Percentiles rank a stretch among this genome's conserved stretches.
Conservation (phyloP, 2,113 vertebrate genomes). For the Desmodus rotundus region DNA sequence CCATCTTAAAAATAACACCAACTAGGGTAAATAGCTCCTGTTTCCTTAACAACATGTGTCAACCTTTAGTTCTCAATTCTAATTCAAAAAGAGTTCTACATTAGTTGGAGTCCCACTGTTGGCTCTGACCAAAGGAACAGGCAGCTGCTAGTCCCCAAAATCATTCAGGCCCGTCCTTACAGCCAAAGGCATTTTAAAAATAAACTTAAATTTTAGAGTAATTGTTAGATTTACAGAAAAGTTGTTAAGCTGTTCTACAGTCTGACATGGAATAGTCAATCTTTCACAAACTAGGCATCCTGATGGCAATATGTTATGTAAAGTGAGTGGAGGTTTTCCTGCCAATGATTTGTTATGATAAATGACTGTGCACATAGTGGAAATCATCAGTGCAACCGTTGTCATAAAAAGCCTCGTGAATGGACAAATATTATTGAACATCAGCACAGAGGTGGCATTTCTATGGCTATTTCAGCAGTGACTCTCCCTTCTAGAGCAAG, state of each 20-base stretch:
- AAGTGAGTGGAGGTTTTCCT: background rate
- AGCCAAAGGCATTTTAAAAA: background rate
- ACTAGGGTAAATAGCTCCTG: background rate
- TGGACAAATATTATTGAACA: background rate
- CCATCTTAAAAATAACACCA: background rate
- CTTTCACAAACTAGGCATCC: background rate
- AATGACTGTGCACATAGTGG: background rate
- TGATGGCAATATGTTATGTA: background rate
- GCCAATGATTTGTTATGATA: slow-evolving; percentile 24
- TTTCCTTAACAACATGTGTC: background rate
- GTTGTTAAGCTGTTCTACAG: background rate
- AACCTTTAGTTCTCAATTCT: background rate
- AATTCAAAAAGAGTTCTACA: background rate
- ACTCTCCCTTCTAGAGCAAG: background rate
- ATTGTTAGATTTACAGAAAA: background rate
- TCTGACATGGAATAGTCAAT: background rate
- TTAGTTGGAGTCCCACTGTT: background rate
- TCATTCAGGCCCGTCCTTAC: background rate
- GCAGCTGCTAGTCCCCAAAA: background rate
- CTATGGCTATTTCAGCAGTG: background rate
- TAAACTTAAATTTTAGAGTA: background rate
- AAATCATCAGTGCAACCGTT: background rate
- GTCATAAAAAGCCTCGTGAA: background rate
- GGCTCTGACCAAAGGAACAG: background rate
- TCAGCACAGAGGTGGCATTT: background rate